These are phyloP conservation scores for Himalopsyche phryganea DNA, from an alignment of 1,140 invertebrate species.

Conservation along the genomic window DNA sequence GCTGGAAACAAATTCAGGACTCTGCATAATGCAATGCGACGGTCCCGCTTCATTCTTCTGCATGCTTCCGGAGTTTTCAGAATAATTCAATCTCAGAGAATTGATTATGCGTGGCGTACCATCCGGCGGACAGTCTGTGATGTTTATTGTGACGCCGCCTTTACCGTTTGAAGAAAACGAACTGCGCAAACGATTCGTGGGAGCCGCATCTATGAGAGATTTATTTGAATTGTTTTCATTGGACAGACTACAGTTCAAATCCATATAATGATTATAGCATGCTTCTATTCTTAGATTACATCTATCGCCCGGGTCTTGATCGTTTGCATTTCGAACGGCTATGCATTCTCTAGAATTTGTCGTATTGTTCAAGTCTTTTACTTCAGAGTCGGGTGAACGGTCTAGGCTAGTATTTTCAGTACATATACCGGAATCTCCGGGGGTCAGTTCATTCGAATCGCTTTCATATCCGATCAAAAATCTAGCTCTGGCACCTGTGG, in stretches of 20 bases:
- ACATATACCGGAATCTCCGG: constrained; percentile 66
- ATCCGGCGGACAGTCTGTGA: constrained; percentile 41
- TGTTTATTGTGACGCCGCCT: constrained; percentile 42
- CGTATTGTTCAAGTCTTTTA: constrained; percentile 22
- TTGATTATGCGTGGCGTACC: constrained; percentile 14
- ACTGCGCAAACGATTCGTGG: constrained; percentile 40
- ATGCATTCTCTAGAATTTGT: not conserved
- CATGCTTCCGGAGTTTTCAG: constrained; percentile 13
- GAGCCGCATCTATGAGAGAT: not conserved
- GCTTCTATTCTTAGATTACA: constrained; percentile 35
- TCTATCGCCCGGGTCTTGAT: not conserved
- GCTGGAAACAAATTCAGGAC: constrained; percentile 39
- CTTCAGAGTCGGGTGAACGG: constrained; percentile 56
- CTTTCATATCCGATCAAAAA: constrained; percentile 51
- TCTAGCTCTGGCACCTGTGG: constrained; percentile 52
- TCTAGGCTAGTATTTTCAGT: constrained; percentile 69
- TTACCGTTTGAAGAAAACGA: constrained; percentile 40
- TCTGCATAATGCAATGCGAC: constrained; percentile 40
- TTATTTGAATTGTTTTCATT: constrained; percentile 18
- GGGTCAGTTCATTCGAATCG: constrained; percentile 47
- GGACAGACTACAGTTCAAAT: constrained; percentile 45
- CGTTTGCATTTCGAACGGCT: not conserved
- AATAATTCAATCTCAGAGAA: constrained; percentile 25
- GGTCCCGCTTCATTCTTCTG: constrained; percentile 46
- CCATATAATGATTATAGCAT: constrained; percentile 43